A percentile compares a stretch with the other conserved stretches of the same genome.
Conservation (phyloP, 2,113 vertebrate species). For the Notiomystis cincta region DNA sequence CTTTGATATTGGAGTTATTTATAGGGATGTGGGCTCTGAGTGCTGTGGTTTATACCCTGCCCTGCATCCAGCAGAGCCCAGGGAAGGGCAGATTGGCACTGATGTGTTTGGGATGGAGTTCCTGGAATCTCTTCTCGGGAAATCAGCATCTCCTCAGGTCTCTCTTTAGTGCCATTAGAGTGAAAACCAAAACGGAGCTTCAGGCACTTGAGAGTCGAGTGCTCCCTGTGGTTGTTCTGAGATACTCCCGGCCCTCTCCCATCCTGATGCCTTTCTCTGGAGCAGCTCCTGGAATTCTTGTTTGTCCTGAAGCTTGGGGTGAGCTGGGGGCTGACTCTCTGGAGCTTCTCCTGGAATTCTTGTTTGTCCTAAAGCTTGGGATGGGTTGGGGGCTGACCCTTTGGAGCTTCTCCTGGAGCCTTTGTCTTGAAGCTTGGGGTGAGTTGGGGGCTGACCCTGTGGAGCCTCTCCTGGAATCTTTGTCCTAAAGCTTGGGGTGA, state of each 20-base stretch:
- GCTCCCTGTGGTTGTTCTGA: slow-evolving; percentile 33
- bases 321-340: background rate
- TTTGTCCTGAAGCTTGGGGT: background rate
- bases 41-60: background rate
- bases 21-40: background rate
- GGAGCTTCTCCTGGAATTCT: background rate
- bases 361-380: background rate
- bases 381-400: background rate
- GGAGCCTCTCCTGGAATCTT: background rate
- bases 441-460: background rate
- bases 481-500: fast-evolving
- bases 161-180: slow-evolving; percentile 21
- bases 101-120: background rate
- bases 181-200: slow-evolving; percentile 36
- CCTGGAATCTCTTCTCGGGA: background rate
- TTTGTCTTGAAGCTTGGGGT: background rate
- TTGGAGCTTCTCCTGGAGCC: background rate
- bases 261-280: background rate
- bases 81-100: background rate
- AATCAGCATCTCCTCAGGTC: slow-evolving; percentile 8
- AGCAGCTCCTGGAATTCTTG: background rate
- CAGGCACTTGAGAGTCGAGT: background rate
- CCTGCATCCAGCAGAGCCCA: background rate
- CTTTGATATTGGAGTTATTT: background rate
- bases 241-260: background rate